A percentile compares a stretch with the other conserved stretches of the same genome.
phyloP scores from a whole-genome alignment of 2,797 vertebrate genomes.

The Coranthus polyacanthus region DNA sequence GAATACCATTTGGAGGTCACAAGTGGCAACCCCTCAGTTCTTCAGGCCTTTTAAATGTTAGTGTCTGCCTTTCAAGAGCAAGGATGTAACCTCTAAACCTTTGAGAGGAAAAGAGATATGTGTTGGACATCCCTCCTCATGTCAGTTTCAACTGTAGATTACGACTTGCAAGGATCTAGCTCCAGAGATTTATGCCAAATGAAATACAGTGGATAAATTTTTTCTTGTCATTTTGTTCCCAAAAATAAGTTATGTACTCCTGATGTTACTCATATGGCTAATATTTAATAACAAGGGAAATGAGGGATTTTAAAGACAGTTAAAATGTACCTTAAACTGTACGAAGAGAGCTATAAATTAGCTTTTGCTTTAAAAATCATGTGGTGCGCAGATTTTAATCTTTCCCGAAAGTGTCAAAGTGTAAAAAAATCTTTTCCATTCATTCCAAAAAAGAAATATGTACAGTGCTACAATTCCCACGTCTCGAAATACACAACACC shows the following conservation, averaged over 20 bases:
- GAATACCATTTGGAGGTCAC: conserved; percentile 89
- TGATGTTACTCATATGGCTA: conserved; percentile 23
- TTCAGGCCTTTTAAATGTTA: conserved; percentile 87
- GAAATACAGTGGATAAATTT: conserved; percentile 43
- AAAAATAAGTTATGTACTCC: conserved; percentile 49
- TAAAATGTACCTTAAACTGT: conserved; percentile 1
- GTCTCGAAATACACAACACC: conserved; percentile 47
- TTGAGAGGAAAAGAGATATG: conserved; percentile 70
- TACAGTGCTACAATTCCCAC: conserved; percentile 1
- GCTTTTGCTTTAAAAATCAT: conserved; percentile 9
- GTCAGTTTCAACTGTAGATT: conserved; percentile 63
- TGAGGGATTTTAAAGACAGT: conserved; percentile 24
- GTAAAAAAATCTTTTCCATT: conserved; percentile 1
- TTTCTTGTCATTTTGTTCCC: conserved; percentile 47
- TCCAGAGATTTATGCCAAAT: conserved; percentile 47
- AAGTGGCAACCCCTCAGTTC: conserved; percentile 77
- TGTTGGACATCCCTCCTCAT: conserved; percentile 52
- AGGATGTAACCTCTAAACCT: conserved; percentile 82
- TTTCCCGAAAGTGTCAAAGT: conserved; percentile 7
- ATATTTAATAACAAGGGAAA: conserved; percentile 38
- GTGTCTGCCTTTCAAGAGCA: conserved; percentile 84
- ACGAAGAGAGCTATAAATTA: conserved; percentile 14
- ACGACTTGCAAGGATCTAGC: conserved; percentile 44
- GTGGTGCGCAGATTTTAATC: conserved; percentile 8
- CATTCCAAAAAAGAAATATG: neutral